A percentile compares a stretch with the other conserved stretches of the same genome.
phyloP scores from a whole-genome alignment of 2,797 vertebrate genomes.

The Pteropus rufus region DNA sequence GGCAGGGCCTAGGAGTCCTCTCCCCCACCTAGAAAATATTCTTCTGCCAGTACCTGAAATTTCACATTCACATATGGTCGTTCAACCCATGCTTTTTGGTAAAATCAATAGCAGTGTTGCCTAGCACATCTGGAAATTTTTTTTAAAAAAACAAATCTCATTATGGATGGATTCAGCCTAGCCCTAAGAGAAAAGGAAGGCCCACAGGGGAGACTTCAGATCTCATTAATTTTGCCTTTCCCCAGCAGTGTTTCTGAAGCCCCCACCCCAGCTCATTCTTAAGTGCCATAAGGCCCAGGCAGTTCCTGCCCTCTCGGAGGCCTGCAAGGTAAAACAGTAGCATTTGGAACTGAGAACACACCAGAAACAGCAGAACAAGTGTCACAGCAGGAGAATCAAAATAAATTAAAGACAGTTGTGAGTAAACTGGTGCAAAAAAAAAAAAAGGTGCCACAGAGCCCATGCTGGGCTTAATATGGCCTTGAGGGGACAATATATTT shows the following conservation, averaged over 20 bases:
- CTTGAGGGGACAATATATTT: neutral
- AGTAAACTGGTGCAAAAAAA: neutral
- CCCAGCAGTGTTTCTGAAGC: neutral
- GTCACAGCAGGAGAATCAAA: neutral
- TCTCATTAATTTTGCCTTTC: neutral
- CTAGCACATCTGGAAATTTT: conserved; percentile 10
- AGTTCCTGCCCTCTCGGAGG: neutral
- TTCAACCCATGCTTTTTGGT: neutral
- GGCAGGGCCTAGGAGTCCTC: neutral
- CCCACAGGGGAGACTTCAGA: neutral
- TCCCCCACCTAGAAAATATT: neutral
- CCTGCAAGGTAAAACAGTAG: neutral
- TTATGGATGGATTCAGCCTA: neutral
- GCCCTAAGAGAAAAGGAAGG: neutral
- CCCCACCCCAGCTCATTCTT: neutral
- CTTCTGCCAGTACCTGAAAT: neutral
- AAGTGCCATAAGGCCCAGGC: neutral
- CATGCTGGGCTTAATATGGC: neutral
- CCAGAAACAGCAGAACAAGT: neutral
- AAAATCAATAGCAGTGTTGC: conserved; percentile 6
- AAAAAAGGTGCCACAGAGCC: neutral
- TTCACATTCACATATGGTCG: neutral
- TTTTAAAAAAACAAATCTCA: conserved; percentile 23
- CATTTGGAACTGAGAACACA: neutral
- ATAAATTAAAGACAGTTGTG: neutral